phyloP scores from a whole-genome alignment of 2,888 invertebrate genomes.

The Drosophila nr. medialis region DNA sequence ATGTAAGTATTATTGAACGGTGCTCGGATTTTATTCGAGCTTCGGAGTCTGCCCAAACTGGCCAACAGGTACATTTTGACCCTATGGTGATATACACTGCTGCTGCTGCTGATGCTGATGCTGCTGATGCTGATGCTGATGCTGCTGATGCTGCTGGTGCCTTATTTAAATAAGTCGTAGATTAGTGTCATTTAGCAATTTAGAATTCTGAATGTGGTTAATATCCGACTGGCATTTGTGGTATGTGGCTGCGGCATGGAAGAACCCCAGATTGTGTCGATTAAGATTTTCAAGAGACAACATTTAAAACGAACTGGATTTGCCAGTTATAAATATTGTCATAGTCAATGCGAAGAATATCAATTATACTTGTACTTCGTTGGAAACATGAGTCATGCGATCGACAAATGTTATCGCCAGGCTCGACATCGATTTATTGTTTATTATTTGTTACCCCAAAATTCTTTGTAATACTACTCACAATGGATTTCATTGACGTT shows the following conservation, averaged over 20 bases:
- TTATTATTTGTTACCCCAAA: neutral
- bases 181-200: conserved; percentile 79
- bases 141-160: conserved; percentile 19
- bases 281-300: conserved; percentile 45
- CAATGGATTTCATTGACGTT: neutral
- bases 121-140: conserved; percentile 13
- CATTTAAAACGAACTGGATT: conserved; percentile 6
- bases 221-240: conserved; percentile 36
- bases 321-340: neutral
- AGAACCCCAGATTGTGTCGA: conserved; percentile 36
- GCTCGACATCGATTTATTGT: neutral
- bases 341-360: neutral
- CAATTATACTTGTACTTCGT: neutral
- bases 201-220: conserved; percentile 47
- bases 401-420: neutral
- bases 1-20: conserved; percentile 24
- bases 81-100: conserved; percentile 21
- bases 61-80: conserved; percentile 58
- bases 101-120: conserved; percentile 13
- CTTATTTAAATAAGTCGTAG: conserved; percentile 74
- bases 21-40: conserved; percentile 26
- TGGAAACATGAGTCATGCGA: conserved; percentile 4
- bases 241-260: conserved; percentile 31
- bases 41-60: conserved; percentile 26
- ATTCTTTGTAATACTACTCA: neutral